Evolutionary conservation across 1,140 invertebrate species (phyloP).

Genomic region (Philopotamus ludificatus): DNA sequence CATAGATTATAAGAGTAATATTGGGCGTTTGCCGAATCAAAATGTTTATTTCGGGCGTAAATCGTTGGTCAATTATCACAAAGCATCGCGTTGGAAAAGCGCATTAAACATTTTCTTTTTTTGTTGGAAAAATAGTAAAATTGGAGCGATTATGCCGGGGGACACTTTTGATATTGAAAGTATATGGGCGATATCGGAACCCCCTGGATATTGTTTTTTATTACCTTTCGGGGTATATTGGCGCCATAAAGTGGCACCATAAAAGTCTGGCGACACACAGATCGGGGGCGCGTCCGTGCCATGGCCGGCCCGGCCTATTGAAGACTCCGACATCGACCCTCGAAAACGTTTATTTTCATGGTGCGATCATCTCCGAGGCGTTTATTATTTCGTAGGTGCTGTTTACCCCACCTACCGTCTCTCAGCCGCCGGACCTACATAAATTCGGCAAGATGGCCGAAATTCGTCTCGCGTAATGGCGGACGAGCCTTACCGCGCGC

Average conservation of each 20-base stretch:
- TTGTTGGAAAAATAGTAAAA: no score
- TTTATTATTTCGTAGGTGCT: conserved; percentile 25
- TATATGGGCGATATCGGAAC: conserved; percentile 34
- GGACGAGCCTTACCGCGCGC: not conserved
- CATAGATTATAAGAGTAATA: no score
- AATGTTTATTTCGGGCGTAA: no score
- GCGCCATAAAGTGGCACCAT: conserved; percentile 37
- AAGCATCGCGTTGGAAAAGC: no score
- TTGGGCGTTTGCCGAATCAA: no score
- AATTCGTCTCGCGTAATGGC: conserved; percentile 11
- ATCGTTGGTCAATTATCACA: no score
- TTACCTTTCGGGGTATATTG: conserved; percentile 41
- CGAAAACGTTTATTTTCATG: conserved; percentile 20
- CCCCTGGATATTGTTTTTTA: conserved; percentile 41
- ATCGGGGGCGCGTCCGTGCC: conserved; percentile 18
- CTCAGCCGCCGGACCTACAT: conserved; percentile 1
- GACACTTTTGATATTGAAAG: conserved; percentile 39
- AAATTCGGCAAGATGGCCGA: conserved; percentile 15
- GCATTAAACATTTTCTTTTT: no score
- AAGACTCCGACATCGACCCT: conserved; percentile 3
- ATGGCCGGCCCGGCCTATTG: not conserved
- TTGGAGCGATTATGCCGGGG: conserved; percentile 12
- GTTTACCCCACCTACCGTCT: not conserved
- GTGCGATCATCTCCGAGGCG: conserved; percentile 11
- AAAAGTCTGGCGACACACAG: conserved; percentile 40